Percentiles rank a stretch among this genome's conserved stretches.
Conservation (phyloP, 2,888 invertebrate genomes). For the Lottia scabra region DNA sequence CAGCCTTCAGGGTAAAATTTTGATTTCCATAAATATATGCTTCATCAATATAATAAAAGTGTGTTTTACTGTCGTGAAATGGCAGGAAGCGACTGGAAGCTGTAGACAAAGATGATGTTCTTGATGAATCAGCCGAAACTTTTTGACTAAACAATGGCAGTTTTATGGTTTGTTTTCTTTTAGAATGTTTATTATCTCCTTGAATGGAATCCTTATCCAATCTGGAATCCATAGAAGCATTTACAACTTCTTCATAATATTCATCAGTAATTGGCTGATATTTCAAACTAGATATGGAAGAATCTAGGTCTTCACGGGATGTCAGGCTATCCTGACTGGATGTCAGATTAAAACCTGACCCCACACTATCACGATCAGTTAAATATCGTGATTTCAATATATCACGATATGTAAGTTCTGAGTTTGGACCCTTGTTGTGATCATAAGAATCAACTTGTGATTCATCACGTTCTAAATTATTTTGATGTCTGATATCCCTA, state of each 20-base stretch:
- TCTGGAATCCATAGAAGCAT: neutral
- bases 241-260: neutral
- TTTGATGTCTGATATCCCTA: no score
- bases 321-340: no score
- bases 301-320: neutral
- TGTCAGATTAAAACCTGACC: no score
- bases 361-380: no score
- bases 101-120: neutral
- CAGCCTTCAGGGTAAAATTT: conserved; percentile 9
- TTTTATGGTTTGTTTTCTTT: neutral
- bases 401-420: no score
- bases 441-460: no score
- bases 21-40: neutral
- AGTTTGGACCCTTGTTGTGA: no score
- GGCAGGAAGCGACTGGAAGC: neutral
- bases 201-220: no score
- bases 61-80: neutral
- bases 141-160: neutral
- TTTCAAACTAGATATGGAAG: neutral
- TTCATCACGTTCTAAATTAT: no score
- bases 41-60: neutral
- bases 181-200: no score
- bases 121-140: neutral
- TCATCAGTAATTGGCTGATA: neutral
- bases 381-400: no score